These are phyloP conservation scores for Alaudala cheleensis DNA, from an alignment of 2,113 vertebrate species.

Conservation along the genomic window DNA sequence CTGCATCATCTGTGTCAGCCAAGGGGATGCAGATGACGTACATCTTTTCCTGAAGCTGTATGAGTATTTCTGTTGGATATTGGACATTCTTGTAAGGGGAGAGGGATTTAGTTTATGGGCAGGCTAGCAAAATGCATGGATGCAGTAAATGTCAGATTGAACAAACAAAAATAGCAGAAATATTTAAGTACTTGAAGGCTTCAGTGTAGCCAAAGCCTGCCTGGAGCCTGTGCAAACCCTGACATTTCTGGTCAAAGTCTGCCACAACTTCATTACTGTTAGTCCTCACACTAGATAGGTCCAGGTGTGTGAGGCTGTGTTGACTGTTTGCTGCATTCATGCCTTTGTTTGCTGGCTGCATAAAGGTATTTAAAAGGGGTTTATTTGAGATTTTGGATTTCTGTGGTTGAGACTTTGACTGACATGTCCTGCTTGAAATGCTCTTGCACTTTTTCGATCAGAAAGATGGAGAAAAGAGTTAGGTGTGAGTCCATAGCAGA, in stretches of 20 bases:
- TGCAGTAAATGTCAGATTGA: not conserved
- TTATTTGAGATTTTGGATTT: not conserved
- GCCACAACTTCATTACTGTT: not conserved
- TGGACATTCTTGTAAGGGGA: not conserved
- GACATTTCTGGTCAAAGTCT: not conserved
- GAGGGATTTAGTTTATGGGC: not conserved
- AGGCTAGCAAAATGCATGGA: not conserved
- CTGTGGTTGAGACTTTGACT: not conserved
- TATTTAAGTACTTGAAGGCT: not conserved
- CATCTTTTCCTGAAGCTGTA: not conserved
- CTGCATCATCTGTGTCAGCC: not conserved
- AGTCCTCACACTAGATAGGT: not conserved
- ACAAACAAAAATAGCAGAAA: not conserved
- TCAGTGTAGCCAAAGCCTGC: not conserved
- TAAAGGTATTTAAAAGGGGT: not conserved
- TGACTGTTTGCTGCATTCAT: not conserved
- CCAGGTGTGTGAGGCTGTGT: not conserved
- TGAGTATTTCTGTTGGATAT: not conserved
- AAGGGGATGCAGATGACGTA: not conserved
- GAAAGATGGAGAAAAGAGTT: not conserved
- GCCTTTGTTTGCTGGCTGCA: not conserved
- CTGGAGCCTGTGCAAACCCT: not conserved
- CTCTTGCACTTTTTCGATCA: not conserved
- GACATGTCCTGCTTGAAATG: not conserved
- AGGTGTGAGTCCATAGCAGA: not conserved